Base-by-base conservation (phyloP, 2,113 vertebrate genomes). In the Fulmarus glacialis region DNA sequence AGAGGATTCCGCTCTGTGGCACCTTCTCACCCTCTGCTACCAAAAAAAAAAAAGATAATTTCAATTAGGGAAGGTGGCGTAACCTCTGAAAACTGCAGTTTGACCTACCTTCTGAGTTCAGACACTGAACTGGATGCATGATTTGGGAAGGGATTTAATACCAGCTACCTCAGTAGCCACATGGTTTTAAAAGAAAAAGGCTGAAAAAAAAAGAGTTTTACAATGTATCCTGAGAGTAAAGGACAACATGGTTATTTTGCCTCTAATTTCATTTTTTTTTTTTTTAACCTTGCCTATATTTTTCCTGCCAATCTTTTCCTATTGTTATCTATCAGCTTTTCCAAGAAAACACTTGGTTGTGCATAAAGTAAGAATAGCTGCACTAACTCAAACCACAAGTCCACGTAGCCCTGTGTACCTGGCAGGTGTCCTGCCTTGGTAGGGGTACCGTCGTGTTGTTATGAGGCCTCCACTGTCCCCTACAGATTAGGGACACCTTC, bases 131-230 rank as follows among this genome's bases (percentile, higher is more conserved):
- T 84, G 50, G 20, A 43, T 74, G 45, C 5, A 40, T 67, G 34
- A 68, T 56, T 84, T 85, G 48, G 43, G 78, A 68, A 93, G 15
- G 34, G 8, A 60, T 87, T 82, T 87, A 93, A 30, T 89, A 89
- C 16, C 73, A 79, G 89, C 83, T 94, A 91, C 91, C 89, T 95
- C 91, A 94, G 91, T 93, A 92, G 91, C 73, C 47, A 29, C 2
- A 9, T 40, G 27, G 12, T 74, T 32, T 81, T 87, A 83, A 56
- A 78, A 59, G 47, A 82, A 96, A 91, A 94, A 78, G 20, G 17
- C 15, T 82, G 24, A 14, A 16, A 27, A 4, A n/a, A 27, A 5
- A 27, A n/a, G 13, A 34, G 14, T 40, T 27, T 59, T 72, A 24
- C 11, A 43, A 78, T 24, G 17, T 83, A 80, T 72, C 24, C 36